Conservation (phyloP, 2,113 vertebrate species). For the Tylochromis polylepis region DNA sequence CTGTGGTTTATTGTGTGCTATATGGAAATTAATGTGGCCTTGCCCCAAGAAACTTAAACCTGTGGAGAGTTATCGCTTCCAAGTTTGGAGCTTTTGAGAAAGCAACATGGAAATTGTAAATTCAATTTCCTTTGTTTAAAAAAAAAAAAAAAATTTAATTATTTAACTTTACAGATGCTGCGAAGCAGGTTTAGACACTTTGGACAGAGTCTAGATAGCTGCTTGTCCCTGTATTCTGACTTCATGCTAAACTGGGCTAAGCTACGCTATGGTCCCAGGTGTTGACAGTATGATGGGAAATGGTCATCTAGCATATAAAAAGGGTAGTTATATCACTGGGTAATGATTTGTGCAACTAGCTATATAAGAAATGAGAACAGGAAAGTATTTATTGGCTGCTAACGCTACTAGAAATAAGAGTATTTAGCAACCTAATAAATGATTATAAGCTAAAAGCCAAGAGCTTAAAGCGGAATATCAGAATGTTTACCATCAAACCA, state of each 20-base stretch:
- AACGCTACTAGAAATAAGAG: neutral
- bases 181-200: neutral
- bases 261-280: neutral
- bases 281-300: neutral
- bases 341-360: neutral
- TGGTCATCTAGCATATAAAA: neutral
- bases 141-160: too few species aligned
- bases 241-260: neutral
- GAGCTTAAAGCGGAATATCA: neutral
- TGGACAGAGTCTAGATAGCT: fast-evolving
- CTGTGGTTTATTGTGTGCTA: neutral
- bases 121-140: neutral
- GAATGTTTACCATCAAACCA: neutral
- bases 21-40: neutral
- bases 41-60: neutral
- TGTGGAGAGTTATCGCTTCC: neutral
- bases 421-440: neutral
- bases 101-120: neutral
- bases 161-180: neutral
- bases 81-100: neutral
- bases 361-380: neutral
- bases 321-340: neutral
- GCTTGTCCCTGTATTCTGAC: neutral
- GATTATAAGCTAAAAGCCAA: neutral
- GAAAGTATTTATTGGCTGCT: fast-evolving